Conservation (phyloP, 2,888 invertebrate genomes). For the Pseudococcus longispinus region DNA sequence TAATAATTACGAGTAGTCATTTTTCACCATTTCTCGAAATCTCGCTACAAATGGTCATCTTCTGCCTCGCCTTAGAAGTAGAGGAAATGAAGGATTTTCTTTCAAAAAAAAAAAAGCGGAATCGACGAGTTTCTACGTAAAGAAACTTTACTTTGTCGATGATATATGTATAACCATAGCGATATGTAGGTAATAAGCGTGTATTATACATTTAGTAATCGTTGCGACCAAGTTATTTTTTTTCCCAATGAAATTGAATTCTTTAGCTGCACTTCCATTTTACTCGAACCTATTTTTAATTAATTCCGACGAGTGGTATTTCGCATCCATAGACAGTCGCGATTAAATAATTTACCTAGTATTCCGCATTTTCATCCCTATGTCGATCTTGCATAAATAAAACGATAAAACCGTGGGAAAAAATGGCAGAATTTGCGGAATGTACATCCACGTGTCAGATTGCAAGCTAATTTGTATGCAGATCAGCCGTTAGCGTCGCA, state of each 20-base stretch:
- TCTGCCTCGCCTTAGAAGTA: no score
- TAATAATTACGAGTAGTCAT: no score
- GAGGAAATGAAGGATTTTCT: no score
- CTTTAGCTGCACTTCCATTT: not conserved
- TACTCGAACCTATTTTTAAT: not conserved
- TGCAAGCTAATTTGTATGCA: constrained; percentile 37
- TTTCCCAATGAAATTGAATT: not conserved
- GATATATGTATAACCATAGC: no score
- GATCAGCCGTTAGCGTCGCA: not conserved
- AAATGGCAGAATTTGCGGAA: constrained; percentile 49
- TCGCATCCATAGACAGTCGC: not conserved
- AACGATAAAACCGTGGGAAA: constrained; percentile 49
- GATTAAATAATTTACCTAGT: constrained; percentile 30
- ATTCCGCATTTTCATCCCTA: constrained; percentile 30
- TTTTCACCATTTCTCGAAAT: no score
- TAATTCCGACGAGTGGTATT: constrained; percentile 3
- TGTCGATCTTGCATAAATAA: constrained; percentile 9
- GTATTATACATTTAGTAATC: not conserved
- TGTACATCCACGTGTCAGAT: constrained; percentile 51
- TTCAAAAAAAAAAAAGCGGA: no score
- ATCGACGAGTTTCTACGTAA: no score
- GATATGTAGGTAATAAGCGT: no score
- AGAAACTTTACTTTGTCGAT: no score
- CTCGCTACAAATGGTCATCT: no score
- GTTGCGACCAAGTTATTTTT: not conserved